Evolutionary conservation across 2,797 vertebrate species (phyloP).

Genomic region (Sciaenops ocellatus): DNA sequence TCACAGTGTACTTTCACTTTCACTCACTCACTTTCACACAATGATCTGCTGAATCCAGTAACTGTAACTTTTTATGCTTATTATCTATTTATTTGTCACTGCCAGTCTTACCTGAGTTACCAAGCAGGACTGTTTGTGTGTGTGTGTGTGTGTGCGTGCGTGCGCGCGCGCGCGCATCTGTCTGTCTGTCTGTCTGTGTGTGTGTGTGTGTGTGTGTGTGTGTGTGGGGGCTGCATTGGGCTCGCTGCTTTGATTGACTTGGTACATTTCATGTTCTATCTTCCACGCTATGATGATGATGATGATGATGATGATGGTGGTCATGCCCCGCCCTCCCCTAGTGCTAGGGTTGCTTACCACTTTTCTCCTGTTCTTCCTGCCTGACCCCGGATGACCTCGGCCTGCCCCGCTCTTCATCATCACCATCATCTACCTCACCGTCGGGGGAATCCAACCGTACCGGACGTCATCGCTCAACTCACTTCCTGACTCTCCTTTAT

Average conservation of each 20-base stretch:
- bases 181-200: neutral
- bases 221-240: conserved; percentile 24
- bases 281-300: conserved; percentile 81
- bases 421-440: conserved; percentile 28
- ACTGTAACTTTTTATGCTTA: too few species aligned
- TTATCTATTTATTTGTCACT: too few species aligned
- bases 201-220: conserved; percentile 2
- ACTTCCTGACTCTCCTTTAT: conserved; percentile 4
- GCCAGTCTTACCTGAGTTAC: too few species aligned
- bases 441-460: conserved; percentile 16
- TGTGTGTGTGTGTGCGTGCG: too few species aligned
- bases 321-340: conserved; percentile 77
- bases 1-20: neutral
- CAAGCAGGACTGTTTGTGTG: too few species aligned
- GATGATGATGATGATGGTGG: conserved; percentile 62
- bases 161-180: too few species aligned
- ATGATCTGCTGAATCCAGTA: too few species aligned
- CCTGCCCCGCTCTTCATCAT: conserved; percentile 29
- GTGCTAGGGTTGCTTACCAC: conserved; percentile 88
- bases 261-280: conserved; percentile 85
- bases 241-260: conserved; percentile 74
- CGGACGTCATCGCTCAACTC: conserved; percentile 24
- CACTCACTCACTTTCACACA: too few species aligned
- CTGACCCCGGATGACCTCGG: conserved; percentile 62
- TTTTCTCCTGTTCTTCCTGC: conserved; percentile 90